Base-by-base conservation (phyloP, 2,797 vertebrate genomes). In the Cyprinella venusta region DNA sequence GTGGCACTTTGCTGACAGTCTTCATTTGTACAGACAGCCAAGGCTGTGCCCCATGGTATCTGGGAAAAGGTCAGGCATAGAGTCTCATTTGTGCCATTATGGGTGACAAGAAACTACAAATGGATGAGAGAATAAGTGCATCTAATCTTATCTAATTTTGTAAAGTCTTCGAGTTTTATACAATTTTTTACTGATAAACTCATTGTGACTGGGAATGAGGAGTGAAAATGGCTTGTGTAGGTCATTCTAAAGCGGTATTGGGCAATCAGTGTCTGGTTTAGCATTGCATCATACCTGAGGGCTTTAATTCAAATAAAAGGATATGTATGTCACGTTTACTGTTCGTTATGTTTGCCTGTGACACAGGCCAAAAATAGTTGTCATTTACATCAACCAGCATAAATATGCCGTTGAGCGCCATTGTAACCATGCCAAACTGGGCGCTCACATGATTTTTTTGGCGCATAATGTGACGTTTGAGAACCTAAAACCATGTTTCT, bases 61-160 rank as follows among this genome's bases (percentile, higher is more conserved):
- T 54, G 64, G 2, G 67, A 79, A 78, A 74, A 63, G 71, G 63
- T 40, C 65, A 63, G 19, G 9, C n/a, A 54, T 24, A 79, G n/a
- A 69, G 13, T 8, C 13, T 64, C 75, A 38, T 80, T 83, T 48
- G 38, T 75, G 48, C 65, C 40, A 59, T 79, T 61, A 65, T 64
- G 71, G 70, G 59, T 71, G 77, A 76, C 74, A 79, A 80, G 50
- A 80, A 33, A 40, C 56, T 33, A 42, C 72, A 84, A 83, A 80
- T 69, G 71, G 70, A 75, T 63, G 50, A 19, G 38, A 65, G 63
- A 79, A 59, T 59, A 68, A 76, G 45, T 59, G 56, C 54, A 65
- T 74, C 56, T 69, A 59, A 52, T 61, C 70, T 80, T 64, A 74
- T 84, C 36, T 69, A 72, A 63, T 80, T 82, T 59, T 65, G 69